Percentiles rank a stretch among this genome's conserved stretches.
These are phyloP conservation scores for Tillus elongatus DNA, from an alignment of 2,888 invertebrate genomes.

Conservation along the genomic window DNA sequence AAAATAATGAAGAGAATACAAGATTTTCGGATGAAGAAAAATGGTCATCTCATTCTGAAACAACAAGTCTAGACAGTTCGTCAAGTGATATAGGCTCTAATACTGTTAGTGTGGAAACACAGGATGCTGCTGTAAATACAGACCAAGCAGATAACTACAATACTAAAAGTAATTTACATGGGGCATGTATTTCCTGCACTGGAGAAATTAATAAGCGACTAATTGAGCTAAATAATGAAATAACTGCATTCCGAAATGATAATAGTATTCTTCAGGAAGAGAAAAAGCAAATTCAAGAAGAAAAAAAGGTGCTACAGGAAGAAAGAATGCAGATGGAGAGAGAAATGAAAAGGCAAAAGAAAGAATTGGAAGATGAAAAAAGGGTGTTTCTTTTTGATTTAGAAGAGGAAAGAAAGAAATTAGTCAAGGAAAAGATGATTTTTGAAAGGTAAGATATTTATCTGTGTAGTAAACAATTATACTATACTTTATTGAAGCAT, in stretches of 20 bases:
- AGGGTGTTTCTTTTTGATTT: background rate
- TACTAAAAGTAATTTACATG: too few relatives aligned
- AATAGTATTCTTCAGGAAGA: background rate
- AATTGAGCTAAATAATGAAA: background rate
- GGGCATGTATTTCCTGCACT: background rate
- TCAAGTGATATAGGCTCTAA: background rate
- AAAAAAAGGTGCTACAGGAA: slow-evolving; percentile 1
- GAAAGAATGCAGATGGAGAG: background rate
- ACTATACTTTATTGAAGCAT: too few relatives aligned
- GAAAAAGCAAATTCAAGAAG: background rate
- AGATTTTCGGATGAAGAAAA: background rate
- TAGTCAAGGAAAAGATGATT: slow-evolving; percentile 3
- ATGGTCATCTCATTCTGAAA: background rate
- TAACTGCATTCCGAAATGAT: background rate
- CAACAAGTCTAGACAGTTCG: background rate
- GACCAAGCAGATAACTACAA: background rate
- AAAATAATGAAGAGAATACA: background rate
- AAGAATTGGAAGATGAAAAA: slow-evolving; percentile 1
- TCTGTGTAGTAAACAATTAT: too few relatives aligned
- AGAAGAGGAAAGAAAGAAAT: background rate
- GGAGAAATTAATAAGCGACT: background rate
- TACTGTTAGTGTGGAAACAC: background rate
- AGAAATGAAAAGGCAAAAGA: background rate
- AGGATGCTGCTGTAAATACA: background rate
- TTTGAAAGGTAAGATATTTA: slow-evolving; percentile 3